Conservation (phyloP, 2,888 invertebrate species). For the Dascillus cervinus region DNA sequence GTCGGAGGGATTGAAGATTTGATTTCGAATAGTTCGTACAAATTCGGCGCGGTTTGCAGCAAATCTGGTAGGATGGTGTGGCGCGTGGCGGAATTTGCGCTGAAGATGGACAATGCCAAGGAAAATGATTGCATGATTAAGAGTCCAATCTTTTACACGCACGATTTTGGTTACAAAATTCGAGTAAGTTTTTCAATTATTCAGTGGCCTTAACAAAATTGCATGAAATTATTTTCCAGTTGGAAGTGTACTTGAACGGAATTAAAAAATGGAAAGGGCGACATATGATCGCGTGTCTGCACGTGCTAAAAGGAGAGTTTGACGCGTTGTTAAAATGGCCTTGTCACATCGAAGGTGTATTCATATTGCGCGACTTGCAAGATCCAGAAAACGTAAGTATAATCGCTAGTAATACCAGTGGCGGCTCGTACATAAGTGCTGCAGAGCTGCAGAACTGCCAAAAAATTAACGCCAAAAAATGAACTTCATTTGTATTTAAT, state of each 20-base stretch:
- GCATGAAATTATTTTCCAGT: conserved; percentile 38
- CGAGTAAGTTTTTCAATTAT: conserved; percentile 44
- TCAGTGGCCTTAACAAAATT: not conserved
- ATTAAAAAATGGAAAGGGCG: conserved; percentile 70
- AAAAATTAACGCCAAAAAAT: too few relatives aligned
- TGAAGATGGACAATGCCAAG: conserved; percentile 60
- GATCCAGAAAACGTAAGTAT: conserved; percentile 29
- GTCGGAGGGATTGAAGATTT: conserved; percentile 40
- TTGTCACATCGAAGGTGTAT: conserved; percentile 57
- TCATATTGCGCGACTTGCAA: conserved; percentile 55
- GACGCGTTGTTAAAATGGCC: conserved; percentile 69
- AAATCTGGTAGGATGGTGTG: conserved; percentile 37
- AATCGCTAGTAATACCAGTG: too few relatives aligned
- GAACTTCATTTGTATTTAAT: too few relatives aligned
- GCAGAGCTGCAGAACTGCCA: too few relatives aligned
- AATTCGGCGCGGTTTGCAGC: conserved; percentile 9
- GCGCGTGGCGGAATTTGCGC: conserved; percentile 59
- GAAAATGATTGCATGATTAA: conserved; percentile 54
- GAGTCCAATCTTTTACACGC: conserved; percentile 62
- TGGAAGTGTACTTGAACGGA: conserved; percentile 64
- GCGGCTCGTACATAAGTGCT: too few relatives aligned
- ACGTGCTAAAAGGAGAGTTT: conserved; percentile 61
- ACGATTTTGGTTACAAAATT: conserved; percentile 66
- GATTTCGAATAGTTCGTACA: conserved; percentile 4
- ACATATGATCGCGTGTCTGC: conserved; percentile 61